These are phyloP conservation scores for Euplagia quadripunctaria DNA, from an alignment of 2,888 invertebrate species.

Conservation along the genomic window DNA sequence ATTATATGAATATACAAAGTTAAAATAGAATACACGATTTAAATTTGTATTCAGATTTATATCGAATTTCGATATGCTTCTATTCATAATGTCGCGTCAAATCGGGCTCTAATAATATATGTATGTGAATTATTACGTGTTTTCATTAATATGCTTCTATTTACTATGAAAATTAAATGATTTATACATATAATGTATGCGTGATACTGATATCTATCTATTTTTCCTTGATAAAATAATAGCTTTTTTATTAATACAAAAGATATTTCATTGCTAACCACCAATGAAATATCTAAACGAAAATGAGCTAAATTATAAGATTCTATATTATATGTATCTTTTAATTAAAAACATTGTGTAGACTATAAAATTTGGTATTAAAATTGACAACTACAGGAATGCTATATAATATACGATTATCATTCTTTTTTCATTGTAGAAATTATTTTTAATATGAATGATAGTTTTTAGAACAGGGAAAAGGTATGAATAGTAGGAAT, in stretches of 20 bases:
- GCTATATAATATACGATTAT: slow-evolving; percentile 14
- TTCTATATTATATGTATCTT: slow-evolving; percentile 25
- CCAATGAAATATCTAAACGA: slow-evolving; percentile 20
- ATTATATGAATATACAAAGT: slow-evolving; percentile 15
- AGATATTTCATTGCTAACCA: not conserved
- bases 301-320: slow-evolving; percentile 22
- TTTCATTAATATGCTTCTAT: slow-evolving; percentile 17
- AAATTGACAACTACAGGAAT: slow-evolving; percentile 46
- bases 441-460: not conserved
- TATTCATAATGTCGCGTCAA: slow-evolving; percentile 18
- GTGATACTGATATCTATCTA: slow-evolving; percentile 20
- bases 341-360: slow-evolving; percentile 30
- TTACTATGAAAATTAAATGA: slow-evolving; percentile 23
- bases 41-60: slow-evolving; percentile 13
- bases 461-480: not conserved
- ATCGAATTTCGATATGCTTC: slow-evolving; percentile 36
- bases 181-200: slow-evolving; percentile 13
- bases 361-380: slow-evolving; percentile 34
- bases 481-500: not conserved
- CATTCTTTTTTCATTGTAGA: not conserved
- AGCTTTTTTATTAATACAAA: not conserved
- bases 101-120: slow-evolving; percentile 23
- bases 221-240: slow-evolving; percentile 10
- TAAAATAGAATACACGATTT: slow-evolving; percentile 24
- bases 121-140: not conserved